phyloP scores from a whole-genome alignment of 92 coral and sea anemone genomes.

The Porites cylindrica region DNA sequence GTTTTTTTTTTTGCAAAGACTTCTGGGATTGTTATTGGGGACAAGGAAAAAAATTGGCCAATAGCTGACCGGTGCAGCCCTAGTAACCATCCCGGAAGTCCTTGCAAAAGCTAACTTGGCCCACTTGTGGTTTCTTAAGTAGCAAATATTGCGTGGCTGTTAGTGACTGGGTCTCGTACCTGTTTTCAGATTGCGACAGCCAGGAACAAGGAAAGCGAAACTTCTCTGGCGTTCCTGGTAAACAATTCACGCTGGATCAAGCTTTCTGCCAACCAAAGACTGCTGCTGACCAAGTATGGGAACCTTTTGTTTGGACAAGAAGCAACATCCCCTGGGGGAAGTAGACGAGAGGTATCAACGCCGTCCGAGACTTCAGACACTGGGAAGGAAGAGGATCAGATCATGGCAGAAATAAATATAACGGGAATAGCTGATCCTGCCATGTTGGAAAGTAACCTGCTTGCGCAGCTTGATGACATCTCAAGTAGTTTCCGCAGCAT shows the following conservation, averaged over 20 bases:
- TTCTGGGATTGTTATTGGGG: too few species aligned
- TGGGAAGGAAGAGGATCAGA: slow-evolving; percentile 25
- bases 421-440: slow-evolving; percentile 75
- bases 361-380: slow-evolving; percentile 21
- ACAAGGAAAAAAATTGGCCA: too few species aligned
- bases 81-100: too few species aligned
- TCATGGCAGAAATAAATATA: slow-evolving; percentile 81
- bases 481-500: slow-evolving; percentile 84
- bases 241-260: slow-evolving; percentile 90
- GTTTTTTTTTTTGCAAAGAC: too few species aligned
- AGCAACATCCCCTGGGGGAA: slow-evolving; percentile 20
- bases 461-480: slow-evolving; percentile 88
- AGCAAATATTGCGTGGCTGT: too few species aligned
- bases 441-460: slow-evolving; percentile 75
- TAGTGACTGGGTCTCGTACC: neutral
- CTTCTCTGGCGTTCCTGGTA: slow-evolving; percentile 82
- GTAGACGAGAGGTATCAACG: slow-evolving; percentile 35
- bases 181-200: slow-evolving; percentile 77
- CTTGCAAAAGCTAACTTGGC: too few species aligned
- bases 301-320: slow-evolving; percentile 66
- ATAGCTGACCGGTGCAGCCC: too few species aligned
- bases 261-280: slow-evolving; percentile 68
- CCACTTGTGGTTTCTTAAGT: too few species aligned
- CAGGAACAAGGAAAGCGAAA: slow-evolving; percentile 78
- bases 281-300: slow-evolving; percentile 69